These are phyloP conservation scores for Malurus leucopterus DNA, from an alignment of 2,797 vertebrate species.

Conservation along the genomic window DNA sequence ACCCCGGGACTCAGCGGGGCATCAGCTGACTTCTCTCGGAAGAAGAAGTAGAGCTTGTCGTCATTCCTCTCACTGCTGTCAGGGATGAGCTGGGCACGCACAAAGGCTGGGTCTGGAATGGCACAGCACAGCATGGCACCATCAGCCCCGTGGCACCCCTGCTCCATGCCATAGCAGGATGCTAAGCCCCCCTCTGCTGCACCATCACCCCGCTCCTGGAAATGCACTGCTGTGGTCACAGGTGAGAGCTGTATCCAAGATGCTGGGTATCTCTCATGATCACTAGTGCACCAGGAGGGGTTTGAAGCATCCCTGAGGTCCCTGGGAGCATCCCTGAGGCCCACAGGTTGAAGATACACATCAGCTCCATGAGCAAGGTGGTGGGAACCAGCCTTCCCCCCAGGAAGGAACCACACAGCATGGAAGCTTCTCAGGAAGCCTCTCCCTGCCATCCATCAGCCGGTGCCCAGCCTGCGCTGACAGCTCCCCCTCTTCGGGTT, in stretches of 20 bases:
- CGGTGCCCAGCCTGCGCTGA: background rate
- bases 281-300: background rate
- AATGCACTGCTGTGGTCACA: background rate
- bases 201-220: background rate
- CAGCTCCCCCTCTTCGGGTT: conserved; percentile 45
- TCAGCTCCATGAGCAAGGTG: background rate
- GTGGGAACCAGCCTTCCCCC: background rate
- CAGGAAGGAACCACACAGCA: background rate
- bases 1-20: conserved; percentile 90
- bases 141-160: background rate
- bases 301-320: background rate
- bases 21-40: conserved; percentile 92
- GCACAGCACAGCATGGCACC: rapidly evolving
- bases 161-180: rapidly evolving
- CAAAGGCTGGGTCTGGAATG: conserved; percentile 88
- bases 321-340: background rate
- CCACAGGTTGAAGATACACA: background rate
- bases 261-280: background rate
- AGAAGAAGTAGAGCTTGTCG: conserved; percentile 98
- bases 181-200: background rate
- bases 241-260: background rate
- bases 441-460: conserved; percentile 49
- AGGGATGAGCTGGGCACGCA: conserved; percentile 93
- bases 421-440: conserved; percentile 40
- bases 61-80: conserved; percentile 94